Conservation (phyloP, 2,797 vertebrate species). For the Lerista edwardsae region DNA sequence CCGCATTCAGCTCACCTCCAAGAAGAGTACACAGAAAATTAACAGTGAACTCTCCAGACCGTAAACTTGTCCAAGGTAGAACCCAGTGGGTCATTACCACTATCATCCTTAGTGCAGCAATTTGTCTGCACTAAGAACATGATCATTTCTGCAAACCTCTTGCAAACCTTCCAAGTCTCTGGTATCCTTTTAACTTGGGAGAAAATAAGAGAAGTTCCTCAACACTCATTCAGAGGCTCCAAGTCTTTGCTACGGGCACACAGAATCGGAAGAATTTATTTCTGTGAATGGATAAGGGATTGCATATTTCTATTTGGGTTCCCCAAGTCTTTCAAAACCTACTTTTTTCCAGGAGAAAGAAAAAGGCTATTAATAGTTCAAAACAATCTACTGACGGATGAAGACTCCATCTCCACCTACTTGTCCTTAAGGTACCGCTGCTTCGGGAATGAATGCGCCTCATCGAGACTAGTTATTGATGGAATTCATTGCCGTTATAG, state of each 20-base stretch:
- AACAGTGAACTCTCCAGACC: conserved; percentile 29
- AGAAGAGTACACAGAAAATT: not conserved
- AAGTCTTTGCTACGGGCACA: conserved; percentile 67
- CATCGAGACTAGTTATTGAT: conserved; percentile 38
- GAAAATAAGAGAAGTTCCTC: conserved; percentile 58
- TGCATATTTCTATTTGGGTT: conserved; percentile 78
- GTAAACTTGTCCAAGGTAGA: conserved; percentile 31
- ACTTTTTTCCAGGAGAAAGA: conserved; percentile 61
- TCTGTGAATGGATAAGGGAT: conserved; percentile 68
- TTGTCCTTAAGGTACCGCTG: conserved; percentile 53
- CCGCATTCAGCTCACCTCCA: not conserved
- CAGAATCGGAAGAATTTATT: conserved; percentile 61
- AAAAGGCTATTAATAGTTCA: conserved; percentile 66
- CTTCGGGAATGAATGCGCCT: conserved; percentile 46
- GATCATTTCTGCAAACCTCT: conserved; percentile 36
- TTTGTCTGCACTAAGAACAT: conserved; percentile 49
- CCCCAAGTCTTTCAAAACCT: conserved; percentile 69
- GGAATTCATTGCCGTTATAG: conserved; percentile 60
- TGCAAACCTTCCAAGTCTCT: conserved; percentile 49
- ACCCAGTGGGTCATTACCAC: conserved; percentile 13
- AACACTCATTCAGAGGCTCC: conserved; percentile 54
- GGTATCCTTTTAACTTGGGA: conserved; percentile 52
- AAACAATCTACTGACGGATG: conserved; percentile 50
- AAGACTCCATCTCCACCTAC: conserved; percentile 57
- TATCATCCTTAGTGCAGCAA: conserved; percentile 34